Evolutionary conservation across 2,888 invertebrate genomes (phyloP).

Genomic region (Petrophora chlorosata): DNA sequence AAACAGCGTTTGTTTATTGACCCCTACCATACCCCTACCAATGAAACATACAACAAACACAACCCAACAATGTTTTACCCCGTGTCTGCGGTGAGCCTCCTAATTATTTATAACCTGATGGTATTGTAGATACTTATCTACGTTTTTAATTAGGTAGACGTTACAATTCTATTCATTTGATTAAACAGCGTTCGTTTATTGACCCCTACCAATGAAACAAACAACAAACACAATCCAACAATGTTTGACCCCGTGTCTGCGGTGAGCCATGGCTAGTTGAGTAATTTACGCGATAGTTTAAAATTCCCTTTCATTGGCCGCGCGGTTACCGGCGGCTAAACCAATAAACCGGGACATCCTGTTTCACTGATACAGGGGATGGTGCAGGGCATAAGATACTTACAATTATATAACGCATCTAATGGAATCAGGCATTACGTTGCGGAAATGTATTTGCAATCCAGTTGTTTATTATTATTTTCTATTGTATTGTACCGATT

Average conservation of each 20-base stretch:
- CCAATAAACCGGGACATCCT: slow-evolving; percentile 56
- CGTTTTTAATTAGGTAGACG: too few relatives aligned
- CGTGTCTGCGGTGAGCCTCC: slow-evolving; percentile 9
- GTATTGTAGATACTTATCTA: too few relatives aligned
- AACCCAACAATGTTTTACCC: not conserved
- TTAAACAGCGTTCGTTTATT: too few relatives aligned
- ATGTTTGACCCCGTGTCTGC: not conserved
- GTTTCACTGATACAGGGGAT: slow-evolving; percentile 33
- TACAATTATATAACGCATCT: too few relatives aligned
- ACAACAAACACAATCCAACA: not conserved
- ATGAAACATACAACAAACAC: not conserved
- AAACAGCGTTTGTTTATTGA: too few relatives aligned
- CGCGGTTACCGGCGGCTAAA: slow-evolving; percentile 52
- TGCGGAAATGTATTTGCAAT: not conserved
- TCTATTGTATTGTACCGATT: too few relatives aligned
- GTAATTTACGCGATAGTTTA: slow-evolving; percentile 38
- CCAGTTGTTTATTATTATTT: not conserved
- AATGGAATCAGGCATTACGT: not conserved
- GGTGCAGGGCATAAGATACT: slow-evolving; percentile 28
- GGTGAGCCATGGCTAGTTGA: slow-evolving; percentile 1
- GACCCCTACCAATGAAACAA: too few relatives aligned
- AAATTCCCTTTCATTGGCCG: slow-evolving; percentile 54
- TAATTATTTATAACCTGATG: too few relatives aligned
- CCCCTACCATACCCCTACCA: too few relatives aligned
- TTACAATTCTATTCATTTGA: too few relatives aligned